Evolutionary conservation across 2,113 vertebrate genomes (phyloP).

Genomic region (Prietella phreatophila): DNA sequence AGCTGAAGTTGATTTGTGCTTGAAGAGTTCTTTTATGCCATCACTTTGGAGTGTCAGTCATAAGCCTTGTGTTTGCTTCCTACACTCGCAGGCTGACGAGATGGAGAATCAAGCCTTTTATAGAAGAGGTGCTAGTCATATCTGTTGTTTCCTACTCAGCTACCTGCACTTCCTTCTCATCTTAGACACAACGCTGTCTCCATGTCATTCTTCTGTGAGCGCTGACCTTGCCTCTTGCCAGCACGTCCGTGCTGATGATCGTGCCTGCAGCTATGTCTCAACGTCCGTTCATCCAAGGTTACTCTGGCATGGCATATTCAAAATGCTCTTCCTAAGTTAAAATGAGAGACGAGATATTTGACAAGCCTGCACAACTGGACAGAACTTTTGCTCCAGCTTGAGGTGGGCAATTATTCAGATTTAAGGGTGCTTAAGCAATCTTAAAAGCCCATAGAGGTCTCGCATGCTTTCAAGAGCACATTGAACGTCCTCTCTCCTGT

Average conservation of each 20-base stretch:
- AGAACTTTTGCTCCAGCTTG: neutral
- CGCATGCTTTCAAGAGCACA: no score
- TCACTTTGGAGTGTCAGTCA: conserved; percentile 44
- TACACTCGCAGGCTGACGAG: conserved; percentile 36
- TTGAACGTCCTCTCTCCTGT: neutral
- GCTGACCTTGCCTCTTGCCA: conserved; percentile 41
- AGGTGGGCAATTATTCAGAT: neutral
- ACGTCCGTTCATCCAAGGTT: conserved; percentile 34
- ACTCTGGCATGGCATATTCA: conserved; percentile 4
- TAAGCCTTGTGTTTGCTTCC: conserved; percentile 29
- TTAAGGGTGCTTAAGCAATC: neutral
- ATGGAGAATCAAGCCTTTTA: conserved; percentile 41
- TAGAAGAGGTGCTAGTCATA: conserved; percentile 18
- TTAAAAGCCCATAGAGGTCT: neutral
- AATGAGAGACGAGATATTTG: conserved; percentile 20
- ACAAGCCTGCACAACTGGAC: neutral
- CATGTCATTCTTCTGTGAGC: conserved; percentile 29
- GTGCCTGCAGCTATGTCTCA: conserved; percentile 44
- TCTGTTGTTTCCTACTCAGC: conserved; percentile 37
- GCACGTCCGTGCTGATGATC: conserved; percentile 39
- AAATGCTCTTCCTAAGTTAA: conserved; percentile 5
- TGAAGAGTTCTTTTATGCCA: conserved; percentile 19
- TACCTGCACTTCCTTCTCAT: neutral
- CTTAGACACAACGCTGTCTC: conserved; percentile 21
- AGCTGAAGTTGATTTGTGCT: conserved; percentile 1